phyloP scores from a whole-genome alignment of 2,113 vertebrate species.

The Gymnobelideus leadbeateri region DNA sequence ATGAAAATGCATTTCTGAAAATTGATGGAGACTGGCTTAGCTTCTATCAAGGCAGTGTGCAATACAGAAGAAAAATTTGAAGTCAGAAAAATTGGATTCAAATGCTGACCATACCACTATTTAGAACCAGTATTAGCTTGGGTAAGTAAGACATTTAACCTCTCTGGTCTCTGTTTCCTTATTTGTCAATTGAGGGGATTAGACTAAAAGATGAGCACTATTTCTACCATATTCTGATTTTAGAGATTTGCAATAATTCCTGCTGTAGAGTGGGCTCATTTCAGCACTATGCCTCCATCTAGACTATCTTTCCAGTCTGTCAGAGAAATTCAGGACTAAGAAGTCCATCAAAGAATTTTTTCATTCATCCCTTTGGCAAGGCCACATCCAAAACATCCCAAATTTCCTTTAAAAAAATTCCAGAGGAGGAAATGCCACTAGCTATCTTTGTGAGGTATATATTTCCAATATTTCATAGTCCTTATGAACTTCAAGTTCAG shows the following conservation, averaged over 20 bases:
- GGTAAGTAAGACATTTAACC: neutral
- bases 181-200: neutral
- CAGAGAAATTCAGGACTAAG: neutral
- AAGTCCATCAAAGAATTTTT: neutral
- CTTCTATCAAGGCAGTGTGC: neutral
- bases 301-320: neutral
- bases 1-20: neutral
- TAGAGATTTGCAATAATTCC: neutral
- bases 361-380: neutral
- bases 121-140: neutral
- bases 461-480: neutral
- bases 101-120: neutral
- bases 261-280: neutral
- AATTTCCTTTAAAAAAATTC: neutral
- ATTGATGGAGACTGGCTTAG: neutral
- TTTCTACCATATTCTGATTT: neutral
- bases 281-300: neutral
- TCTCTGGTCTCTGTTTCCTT: neutral
- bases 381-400: neutral
- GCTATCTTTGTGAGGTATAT: neutral
- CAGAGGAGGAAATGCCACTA: neutral
- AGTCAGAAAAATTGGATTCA: neutral
- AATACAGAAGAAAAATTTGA: neutral
- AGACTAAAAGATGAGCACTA: neutral
- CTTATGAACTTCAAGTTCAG: neutral